Evolutionary conservation across 2,113 vertebrate genomes (phyloP).

Genomic region (Oriolus oriolus): DNA sequence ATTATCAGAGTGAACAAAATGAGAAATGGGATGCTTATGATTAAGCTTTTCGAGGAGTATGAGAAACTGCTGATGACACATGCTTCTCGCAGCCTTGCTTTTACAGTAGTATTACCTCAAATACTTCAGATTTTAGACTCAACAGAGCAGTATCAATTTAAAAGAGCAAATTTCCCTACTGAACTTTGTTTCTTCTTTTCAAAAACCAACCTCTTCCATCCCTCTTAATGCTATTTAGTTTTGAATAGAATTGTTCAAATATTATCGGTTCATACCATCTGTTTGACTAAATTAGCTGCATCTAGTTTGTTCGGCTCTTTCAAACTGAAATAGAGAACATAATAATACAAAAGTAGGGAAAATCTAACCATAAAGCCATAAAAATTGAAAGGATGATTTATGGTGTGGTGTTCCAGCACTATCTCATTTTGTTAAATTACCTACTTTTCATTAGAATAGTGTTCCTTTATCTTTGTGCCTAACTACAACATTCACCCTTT

Average conservation of each 20-base stretch:
- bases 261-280: not conserved
- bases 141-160: not conserved
- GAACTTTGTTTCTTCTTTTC: not conserved
- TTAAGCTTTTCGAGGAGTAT: not conserved
- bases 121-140: not conserved
- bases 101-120: not conserved
- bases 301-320: not conserved
- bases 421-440: constrained; percentile 7
- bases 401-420: not conserved
- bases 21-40: not conserved
- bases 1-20: not conserved
- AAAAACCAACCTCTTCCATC: not conserved
- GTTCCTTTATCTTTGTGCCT: not conserved
- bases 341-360: not conserved
- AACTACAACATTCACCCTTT: not conserved
- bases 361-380: constrained; percentile 12
- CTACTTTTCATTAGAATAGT: constrained; percentile 17
- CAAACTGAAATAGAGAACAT: not conserved
- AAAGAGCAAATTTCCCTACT: not conserved
- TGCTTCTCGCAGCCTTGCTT: not conserved
- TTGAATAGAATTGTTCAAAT: not conserved
- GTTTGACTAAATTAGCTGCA: not conserved
- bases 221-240: not conserved
- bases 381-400: not conserved
- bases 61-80: not conserved